phyloP scores from a whole-genome alignment of 2,113 vertebrate species.

The Rissa tridactyla region DNA sequence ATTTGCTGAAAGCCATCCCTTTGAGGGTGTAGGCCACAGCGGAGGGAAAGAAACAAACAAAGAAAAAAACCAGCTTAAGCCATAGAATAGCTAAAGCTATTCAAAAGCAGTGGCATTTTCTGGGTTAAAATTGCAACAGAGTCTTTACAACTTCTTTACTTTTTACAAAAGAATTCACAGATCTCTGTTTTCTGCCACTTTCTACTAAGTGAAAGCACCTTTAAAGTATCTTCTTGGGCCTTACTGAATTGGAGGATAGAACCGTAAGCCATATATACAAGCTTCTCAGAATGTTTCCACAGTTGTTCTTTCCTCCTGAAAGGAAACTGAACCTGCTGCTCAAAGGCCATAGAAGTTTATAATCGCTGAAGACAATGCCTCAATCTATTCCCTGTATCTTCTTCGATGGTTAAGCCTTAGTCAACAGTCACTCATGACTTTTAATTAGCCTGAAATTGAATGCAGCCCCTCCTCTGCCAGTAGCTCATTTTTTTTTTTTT shows the following conservation, averaged over 20 bases:
- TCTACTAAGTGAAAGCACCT: background rate
- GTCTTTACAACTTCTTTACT: background rate
- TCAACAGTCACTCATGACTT: background rate
- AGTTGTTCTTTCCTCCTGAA: background rate
- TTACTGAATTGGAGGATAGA: background rate
- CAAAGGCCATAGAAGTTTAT: background rate
- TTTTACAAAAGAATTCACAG: background rate
- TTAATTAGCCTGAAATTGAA: constrained; percentile 34
- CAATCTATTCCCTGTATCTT: background rate
- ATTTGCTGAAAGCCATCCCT: background rate
- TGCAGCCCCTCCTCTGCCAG: background rate
- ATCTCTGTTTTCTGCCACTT: background rate
- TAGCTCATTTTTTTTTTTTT: background rate
- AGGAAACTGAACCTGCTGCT: background rate
- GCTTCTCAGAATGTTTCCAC: background rate
- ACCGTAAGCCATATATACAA: background rate
- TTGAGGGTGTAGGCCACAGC: background rate
- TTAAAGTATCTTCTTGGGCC: background rate
- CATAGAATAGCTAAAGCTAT: background rate
- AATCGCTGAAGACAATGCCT: background rate
- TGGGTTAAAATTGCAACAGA: background rate
- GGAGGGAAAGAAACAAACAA: background rate
- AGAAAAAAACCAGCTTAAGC: background rate
- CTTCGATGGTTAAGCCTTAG: background rate
- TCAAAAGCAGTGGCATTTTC: background rate